These are phyloP conservation scores for Drosophila maculinotata DNA, from an alignment of 2,888 invertebrate genomes.

Conservation along the genomic window DNA sequence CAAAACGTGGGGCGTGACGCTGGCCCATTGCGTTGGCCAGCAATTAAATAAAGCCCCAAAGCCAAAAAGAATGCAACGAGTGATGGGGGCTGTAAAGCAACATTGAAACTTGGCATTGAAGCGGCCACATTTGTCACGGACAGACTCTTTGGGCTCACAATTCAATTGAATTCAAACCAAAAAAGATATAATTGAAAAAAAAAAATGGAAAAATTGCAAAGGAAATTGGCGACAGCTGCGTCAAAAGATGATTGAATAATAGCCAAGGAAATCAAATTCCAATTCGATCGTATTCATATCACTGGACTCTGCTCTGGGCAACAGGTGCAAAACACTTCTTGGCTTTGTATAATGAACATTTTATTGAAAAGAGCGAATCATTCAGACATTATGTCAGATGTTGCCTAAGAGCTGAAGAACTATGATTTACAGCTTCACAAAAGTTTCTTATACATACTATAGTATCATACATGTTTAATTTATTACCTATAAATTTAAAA, in stretches of 20 bases:
- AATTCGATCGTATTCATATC: constrained; percentile 43
- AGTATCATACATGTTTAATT: no score
- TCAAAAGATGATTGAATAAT: constrained; percentile 64
- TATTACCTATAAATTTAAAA: no score
- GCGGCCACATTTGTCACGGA: constrained; percentile 55
- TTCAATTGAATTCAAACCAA: constrained; percentile 14
- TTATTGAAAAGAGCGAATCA: neutral
- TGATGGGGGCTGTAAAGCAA: no score
- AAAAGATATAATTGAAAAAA: constrained; percentile 2
- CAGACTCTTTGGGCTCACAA: constrained; percentile 16
- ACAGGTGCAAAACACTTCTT: constrained; percentile 42
- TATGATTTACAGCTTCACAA: neutral
- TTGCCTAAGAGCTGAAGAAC: neutral
- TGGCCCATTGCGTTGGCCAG: constrained; percentile 40
- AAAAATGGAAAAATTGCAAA: constrained; percentile 29
- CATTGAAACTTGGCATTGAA: constrained; percentile 25
- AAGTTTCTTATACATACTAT: no score
- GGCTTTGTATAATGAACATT: neutral
- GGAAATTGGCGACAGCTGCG: constrained; percentile 63
- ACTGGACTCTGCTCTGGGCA: constrained; percentile 26
- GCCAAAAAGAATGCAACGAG: constrained; percentile 1
- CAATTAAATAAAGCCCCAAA: constrained; percentile 63
- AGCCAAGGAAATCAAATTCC: constrained; percentile 24
- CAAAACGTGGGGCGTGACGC: constrained; percentile 21
- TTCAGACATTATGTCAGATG: neutral